Conservation (phyloP, 2,888 invertebrate species). For the Pandemis cinnamomeana region DNA sequence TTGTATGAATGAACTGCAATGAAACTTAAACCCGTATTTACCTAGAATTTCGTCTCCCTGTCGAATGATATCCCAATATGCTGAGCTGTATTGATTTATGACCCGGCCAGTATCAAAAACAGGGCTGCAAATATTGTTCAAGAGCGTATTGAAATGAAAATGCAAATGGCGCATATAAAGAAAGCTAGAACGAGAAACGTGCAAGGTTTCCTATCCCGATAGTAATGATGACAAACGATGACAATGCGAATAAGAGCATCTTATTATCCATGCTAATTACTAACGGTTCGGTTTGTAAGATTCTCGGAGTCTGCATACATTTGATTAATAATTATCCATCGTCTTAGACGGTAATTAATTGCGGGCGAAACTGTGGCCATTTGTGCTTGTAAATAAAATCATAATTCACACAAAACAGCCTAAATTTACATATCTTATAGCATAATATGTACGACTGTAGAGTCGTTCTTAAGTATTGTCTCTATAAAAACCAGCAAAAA, state of each 20-base stretch:
- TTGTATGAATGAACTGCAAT: background rate
- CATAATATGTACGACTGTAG: too few relatives aligned
- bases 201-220: background rate
- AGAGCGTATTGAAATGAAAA: conserved; percentile 26
- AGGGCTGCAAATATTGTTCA: conserved; percentile 31
- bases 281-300: background rate
- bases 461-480: too few relatives aligned
- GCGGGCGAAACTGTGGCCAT: background rate
- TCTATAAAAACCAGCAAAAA: too few relatives aligned
- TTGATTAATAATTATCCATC: background rate
- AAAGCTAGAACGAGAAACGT: conserved; percentile 9
- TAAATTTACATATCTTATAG: too few relatives aligned
- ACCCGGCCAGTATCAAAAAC: conserved; percentile 27
- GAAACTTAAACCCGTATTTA: background rate
- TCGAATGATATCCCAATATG: conserved; percentile 34
- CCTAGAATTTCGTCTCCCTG: conserved; percentile 1
- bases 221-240: conserved; percentile 9
- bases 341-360: background rate
- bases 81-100: conserved; percentile 39
- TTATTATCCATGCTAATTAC: background rate
- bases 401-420: background rate
- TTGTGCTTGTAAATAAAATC: too few relatives aligned
- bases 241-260: background rate
- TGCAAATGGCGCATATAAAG: conserved; percentile 26
- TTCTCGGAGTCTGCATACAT: background rate